phyloP scores from a whole-genome alignment of 1,140 invertebrate species.

The Pseudomyrmex sp. region DNA sequence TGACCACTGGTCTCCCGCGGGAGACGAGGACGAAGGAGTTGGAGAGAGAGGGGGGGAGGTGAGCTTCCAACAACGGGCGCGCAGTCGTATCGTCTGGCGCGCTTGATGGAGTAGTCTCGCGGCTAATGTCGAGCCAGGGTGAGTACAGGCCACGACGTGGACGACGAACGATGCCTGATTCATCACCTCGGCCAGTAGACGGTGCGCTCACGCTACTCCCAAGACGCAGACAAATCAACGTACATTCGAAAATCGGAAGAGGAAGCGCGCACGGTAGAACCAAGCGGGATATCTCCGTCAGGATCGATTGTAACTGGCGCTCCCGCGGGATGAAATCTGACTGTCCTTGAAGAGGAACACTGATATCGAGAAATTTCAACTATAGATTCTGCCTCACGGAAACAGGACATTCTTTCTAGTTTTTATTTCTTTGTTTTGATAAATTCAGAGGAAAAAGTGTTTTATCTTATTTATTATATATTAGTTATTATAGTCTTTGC shows the following conservation, averaged over 20 bases:
- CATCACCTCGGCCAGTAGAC: slow-evolving; percentile 69
- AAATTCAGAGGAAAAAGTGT: no score
- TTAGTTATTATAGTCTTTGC: no score
- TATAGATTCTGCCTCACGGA: not conserved
- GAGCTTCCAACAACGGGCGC: slow-evolving; percentile 53
- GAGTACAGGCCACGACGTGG: slow-evolving; percentile 71
- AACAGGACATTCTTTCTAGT: no score
- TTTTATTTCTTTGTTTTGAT: no score
- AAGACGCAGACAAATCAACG: slow-evolving; percentile 75
- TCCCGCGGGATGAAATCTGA: slow-evolving; percentile 22
- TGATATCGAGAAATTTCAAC: not conserved
- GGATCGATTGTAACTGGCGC: slow-evolving; percentile 47
- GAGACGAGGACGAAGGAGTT: slow-evolving; percentile 36
- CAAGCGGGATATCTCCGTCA: slow-evolving; percentile 24
- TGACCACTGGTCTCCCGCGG: slow-evolving; percentile 60
- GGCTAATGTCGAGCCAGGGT: slow-evolving; percentile 79
- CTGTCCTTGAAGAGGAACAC: slow-evolving; percentile 41
- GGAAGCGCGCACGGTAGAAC: slow-evolving; percentile 19
- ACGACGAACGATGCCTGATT: slow-evolving; percentile 76
- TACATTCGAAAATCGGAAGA: slow-evolving; percentile 55
- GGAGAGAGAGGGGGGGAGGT: slow-evolving; percentile 36
- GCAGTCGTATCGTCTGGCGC: slow-evolving; percentile 69
- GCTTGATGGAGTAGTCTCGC: slow-evolving; percentile 80
- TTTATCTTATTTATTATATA: no score
- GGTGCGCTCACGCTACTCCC: slow-evolving; percentile 67